Base-by-base conservation (phyloP, 2,797 vertebrate genomes). In the Capromys pilorides region DNA sequence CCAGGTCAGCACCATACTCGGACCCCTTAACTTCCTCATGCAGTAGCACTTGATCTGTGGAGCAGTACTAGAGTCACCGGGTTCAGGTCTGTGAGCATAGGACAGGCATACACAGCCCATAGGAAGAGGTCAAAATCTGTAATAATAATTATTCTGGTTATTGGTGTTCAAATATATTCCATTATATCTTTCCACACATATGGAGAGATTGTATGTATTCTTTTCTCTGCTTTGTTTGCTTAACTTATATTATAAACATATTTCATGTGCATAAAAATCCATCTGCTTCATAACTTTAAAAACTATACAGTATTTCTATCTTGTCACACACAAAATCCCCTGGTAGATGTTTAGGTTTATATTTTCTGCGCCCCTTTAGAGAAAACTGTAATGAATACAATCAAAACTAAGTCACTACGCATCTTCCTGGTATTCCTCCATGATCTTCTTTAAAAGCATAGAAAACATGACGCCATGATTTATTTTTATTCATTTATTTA, bases 401-500 rank as follows among this genome's bases (percentile, higher is more conserved):
- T 24, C 8, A 28, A 24, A 45, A 41, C 80, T 66, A 75, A 93
- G 45, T 61, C 10, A 0, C 64, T 16, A 22, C 19, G 19, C 21
- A 14, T 71, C 36, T 84, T 88, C 18, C 22, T 57, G 64, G 18
- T 21, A 33, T 36, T 88, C 51, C 45, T 64, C 81, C 41, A 81
- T 67, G 54, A 49, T 7, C 24, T n/a, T 4, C n/a, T 69, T 86
- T 84, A 39, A 77, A 87, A 78, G 36, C 21, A 62, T 54, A 88
- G 77, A 59, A 84, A 69, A 57, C 26, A 36, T 54, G 45, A n/a
- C 16, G 62, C 22, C 59, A 11, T 26, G 4, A 59, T 33, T 84
- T 78, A 71, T 81, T 62, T 41, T 45, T 18, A 31, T 31, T 77
- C 41, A 71, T 69, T 94, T 84, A 89, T 49, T 71, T 84, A 92